Evolutionary conservation across 1,140 invertebrate species (phyloP).

Genomic region (Brevipalpus yothersi): DNA sequence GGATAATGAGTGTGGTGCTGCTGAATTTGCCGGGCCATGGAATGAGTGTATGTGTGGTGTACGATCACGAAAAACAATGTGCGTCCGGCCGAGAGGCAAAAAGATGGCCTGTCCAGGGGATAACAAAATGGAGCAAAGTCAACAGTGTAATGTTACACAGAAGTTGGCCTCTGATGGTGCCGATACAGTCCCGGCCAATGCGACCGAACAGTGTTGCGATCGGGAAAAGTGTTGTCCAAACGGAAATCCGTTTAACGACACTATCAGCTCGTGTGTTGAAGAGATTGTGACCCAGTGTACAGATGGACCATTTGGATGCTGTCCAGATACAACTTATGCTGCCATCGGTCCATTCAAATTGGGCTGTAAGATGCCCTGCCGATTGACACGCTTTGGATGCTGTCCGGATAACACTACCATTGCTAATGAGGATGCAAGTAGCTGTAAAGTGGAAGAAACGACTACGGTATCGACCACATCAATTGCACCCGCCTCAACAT

Average conservation of each 20-base stretch:
- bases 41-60: too few species aligned
- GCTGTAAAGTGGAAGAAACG: background rate
- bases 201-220: background rate
- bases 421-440: background rate
- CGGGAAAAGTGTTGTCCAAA: background rate
- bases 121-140: too few species aligned
- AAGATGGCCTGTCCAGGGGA: too few species aligned
- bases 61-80: too few species aligned
- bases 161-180: too few species aligned
- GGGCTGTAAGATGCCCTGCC: slow-evolving; percentile 26
- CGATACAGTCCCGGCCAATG: background rate
- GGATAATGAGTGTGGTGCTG: too few species aligned
- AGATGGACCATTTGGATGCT: slow-evolving; percentile 36
- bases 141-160: too few species aligned
- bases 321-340: slow-evolving; percentile 56
- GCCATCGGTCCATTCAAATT: slow-evolving; percentile 35
- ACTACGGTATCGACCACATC: too few species aligned
- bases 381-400: slow-evolving; percentile 35
- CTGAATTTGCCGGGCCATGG: too few species aligned
- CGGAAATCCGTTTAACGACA: background rate
- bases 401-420: slow-evolving; percentile 36
- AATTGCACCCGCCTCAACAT: too few species aligned
- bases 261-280: background rate
- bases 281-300: slow-evolving; percentile 14
- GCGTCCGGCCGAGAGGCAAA: too few species aligned